Base-by-base conservation (phyloP, 2,113 vertebrate species). In the Eublepharis macularius region DNA sequence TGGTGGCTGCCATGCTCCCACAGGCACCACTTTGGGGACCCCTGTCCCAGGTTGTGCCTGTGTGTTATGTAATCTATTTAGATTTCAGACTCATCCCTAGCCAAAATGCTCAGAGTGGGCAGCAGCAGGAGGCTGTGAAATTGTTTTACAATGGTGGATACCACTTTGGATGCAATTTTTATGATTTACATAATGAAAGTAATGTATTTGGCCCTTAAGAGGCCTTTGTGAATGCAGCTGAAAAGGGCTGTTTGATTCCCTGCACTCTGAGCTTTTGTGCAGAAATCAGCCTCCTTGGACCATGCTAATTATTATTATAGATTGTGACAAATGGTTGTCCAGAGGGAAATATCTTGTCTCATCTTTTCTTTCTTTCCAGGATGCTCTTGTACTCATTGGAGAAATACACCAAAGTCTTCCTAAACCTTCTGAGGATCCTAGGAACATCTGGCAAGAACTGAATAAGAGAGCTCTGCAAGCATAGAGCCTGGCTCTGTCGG, bases 361-460 rank as follows among this genome's bases (percentile, higher is more conserved):
- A 0, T 57, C 76, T 76, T 7, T 9, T 65, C 82, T 65, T 81
- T 70, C 81, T 1, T 93, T 94, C 9, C 63, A 96, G 95, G 93
- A 96, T 60, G 66, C 79, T 19, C 86, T 94, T 6, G 93, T 89
- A 0, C 80, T 49, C 19, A 75, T 94, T 47, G 94, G 91, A 85
- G 94, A 96, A 92, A 93, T 94, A 0, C 90, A 94, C 51, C 32
- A 82, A 69, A 92, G 82, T 74, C 76, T 96, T 49, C 94, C 94
- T 76, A 94, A 92, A 77, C 92, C 92, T 86, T 95, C 91, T 19
- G 92, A 96, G 89, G 93, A 96, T 90, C 90, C 90, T 90, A 84
- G 3, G 84, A 92, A 77, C 88, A 92, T 97, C 78, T 95, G 95
- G 95, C 94, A 96, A 91, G 94, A 92, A 92, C 92, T 96, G 91